Evolutionary conservation across 2,113 vertebrate species (phyloP).

Genomic region (Aptenodytes forsteri): DNA sequence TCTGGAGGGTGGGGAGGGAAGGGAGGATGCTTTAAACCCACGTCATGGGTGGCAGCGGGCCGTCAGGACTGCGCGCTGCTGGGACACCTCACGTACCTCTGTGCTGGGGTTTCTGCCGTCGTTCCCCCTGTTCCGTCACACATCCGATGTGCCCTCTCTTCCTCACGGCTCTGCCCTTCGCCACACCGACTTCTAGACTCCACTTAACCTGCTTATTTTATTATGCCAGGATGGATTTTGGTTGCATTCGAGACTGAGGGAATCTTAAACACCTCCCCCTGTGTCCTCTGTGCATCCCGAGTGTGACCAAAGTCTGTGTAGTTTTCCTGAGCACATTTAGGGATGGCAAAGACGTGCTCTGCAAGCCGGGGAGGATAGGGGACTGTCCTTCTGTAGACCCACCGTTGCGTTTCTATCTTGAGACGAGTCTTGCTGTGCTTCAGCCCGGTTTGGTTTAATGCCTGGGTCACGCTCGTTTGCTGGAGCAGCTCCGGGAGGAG

Average conservation of each 20-base stretch:
- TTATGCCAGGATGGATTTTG: background rate
- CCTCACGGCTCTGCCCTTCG: background rate
- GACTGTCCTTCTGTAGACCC: background rate
- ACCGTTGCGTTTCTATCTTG: background rate
- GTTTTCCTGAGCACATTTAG: accelerated
- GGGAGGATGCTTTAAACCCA: background rate
- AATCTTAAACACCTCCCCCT: background rate
- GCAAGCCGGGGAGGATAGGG: background rate
- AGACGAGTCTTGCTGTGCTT: background rate
- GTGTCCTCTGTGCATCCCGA: background rate
- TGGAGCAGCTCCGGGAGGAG: background rate
- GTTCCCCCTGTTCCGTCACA: accelerated
- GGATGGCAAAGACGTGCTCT: background rate
- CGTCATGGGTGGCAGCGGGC: background rate
- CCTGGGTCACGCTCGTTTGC: background rate
- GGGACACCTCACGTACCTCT: background rate
- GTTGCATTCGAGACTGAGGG: background rate
- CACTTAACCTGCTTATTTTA: background rate
- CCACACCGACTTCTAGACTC: background rate
- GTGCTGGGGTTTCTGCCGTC: background rate
- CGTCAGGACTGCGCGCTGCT: accelerated
- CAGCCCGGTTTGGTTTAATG: background rate
- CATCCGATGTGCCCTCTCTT: accelerated
- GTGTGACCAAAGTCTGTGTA: background rate
- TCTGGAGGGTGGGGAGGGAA: background rate